Evolutionary conservation across 2,113 vertebrate species (phyloP).

Genomic region (Chamaea fasciata): DNA sequence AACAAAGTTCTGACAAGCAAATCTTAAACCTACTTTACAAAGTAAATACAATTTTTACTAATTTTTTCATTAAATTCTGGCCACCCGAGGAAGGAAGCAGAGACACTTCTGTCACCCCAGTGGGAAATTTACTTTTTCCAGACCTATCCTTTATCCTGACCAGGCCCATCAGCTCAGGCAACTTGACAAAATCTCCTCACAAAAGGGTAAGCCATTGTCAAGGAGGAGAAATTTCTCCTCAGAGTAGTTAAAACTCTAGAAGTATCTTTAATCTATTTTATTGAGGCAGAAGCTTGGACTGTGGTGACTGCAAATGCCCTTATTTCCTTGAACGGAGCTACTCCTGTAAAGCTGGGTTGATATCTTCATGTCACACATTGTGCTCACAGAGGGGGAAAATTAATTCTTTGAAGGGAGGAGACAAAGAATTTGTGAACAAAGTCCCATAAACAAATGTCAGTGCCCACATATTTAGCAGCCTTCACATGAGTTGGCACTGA

Average conservation of each 20-base stretch:
- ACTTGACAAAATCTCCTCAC: background rate
- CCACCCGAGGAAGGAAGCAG: background rate
- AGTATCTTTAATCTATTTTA: background rate
- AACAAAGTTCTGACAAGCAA: background rate
- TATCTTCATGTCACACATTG: rapidly evolving
- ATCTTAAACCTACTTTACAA: background rate
- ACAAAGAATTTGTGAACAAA: background rate
- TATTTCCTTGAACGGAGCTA: rapidly evolving
- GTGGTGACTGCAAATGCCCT: background rate
- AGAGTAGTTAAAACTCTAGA: background rate
- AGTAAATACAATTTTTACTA: background rate
- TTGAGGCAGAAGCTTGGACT: background rate
- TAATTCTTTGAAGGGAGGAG: background rate
- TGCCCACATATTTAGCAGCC: background rate
- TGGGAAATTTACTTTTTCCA: background rate
- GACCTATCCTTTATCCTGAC: background rate
- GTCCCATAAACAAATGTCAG: background rate
- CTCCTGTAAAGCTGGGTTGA: background rate
- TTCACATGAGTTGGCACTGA: background rate
- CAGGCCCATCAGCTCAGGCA: background rate
- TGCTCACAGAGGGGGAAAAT: background rate
- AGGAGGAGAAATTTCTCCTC: background rate
- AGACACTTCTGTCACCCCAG: background rate
- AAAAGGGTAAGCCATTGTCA: background rate
- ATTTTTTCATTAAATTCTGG: background rate